phyloP scores from a whole-genome alignment of 2,113 vertebrate species.

The Pterocles orientalis region DNA sequence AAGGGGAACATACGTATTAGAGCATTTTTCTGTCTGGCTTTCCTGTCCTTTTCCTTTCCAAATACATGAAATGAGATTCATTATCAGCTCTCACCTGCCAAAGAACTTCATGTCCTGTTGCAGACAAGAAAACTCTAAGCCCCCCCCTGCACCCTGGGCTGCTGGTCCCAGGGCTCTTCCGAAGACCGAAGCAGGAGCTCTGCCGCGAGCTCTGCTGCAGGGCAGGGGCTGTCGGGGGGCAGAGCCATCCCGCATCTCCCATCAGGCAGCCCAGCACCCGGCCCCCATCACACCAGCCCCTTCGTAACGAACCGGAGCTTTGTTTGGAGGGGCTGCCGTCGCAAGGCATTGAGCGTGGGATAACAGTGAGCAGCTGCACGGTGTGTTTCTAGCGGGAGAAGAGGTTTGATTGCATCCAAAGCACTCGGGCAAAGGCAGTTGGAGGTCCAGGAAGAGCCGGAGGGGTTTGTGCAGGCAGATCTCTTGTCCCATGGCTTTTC shows the following conservation, averaged over 20 bases:
- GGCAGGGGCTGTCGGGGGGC: not conserved
- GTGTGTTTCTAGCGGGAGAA: not conserved
- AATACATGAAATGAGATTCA: accelerated
- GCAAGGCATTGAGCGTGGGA: accelerated
- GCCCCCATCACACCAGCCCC: accelerated
- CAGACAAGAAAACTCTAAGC: not conserved
- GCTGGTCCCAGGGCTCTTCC: not conserved
- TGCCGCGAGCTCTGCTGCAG: not conserved
- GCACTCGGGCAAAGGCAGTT: no score
- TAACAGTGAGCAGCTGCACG: not conserved
- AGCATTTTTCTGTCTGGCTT: not conserved
- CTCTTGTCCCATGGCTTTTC: not conserved
- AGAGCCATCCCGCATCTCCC: no score
- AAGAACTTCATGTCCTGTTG: not conserved
- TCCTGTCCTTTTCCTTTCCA: not conserved
- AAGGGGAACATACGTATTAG: not conserved
- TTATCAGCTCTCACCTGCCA: not conserved
- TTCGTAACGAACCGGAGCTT: accelerated
- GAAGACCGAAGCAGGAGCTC: not conserved
- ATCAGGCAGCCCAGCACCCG: no score
- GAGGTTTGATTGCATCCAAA: not conserved
- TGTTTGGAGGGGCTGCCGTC: not conserved
- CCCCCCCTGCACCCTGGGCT: accelerated
- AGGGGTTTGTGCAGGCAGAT: not conserved
- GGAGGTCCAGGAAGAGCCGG: no score